Conservation (phyloP, 1,140 invertebrate genomes). For the Chlorops oryzae region DNA sequence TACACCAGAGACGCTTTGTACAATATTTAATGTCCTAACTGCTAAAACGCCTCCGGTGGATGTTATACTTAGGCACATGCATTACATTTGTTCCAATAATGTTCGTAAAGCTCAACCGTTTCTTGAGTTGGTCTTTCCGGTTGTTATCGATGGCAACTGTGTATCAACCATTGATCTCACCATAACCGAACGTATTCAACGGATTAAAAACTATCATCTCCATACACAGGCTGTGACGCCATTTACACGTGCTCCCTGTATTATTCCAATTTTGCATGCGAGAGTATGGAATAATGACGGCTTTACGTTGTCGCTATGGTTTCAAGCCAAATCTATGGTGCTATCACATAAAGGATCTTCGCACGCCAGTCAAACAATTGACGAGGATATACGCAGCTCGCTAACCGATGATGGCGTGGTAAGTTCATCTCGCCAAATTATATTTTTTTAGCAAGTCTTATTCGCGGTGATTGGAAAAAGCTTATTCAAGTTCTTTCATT, state of each 20-base stretch:
- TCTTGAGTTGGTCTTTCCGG: conserved; percentile 39
- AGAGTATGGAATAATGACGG: conserved; percentile 37
- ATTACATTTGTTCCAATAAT: conserved; percentile 27
- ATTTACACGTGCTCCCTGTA: conserved; percentile 37
- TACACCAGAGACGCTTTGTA: conserved; percentile 35
- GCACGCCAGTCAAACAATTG: conserved; percentile 30
- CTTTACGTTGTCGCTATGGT: conserved; percentile 36
- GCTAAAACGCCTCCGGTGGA: conserved; percentile 40
- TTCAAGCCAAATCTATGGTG: conserved; percentile 32
- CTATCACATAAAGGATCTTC: conserved; percentile 22
- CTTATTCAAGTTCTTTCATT: too few species aligned
- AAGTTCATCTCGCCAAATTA: too few species aligned
- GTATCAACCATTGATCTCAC: conserved; percentile 30
- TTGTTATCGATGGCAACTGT: conserved; percentile 35
- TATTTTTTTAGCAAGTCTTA: too few species aligned
- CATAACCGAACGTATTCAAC: conserved; percentile 32
- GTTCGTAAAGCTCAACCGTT: conserved; percentile 30
- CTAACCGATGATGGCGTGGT: conserved; percentile 32
- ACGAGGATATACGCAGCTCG: conserved; percentile 36
- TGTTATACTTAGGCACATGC: conserved; percentile 35
- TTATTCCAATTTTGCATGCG: conserved; percentile 37
- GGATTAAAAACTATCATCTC: conserved; percentile 33
- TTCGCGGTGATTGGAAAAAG: too few species aligned
- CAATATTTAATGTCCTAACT: conserved; percentile 34
- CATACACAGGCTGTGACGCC: conserved; percentile 29